Base-by-base conservation (phyloP, 2,888 invertebrate species). In the Copidosoma aretas region DNA sequence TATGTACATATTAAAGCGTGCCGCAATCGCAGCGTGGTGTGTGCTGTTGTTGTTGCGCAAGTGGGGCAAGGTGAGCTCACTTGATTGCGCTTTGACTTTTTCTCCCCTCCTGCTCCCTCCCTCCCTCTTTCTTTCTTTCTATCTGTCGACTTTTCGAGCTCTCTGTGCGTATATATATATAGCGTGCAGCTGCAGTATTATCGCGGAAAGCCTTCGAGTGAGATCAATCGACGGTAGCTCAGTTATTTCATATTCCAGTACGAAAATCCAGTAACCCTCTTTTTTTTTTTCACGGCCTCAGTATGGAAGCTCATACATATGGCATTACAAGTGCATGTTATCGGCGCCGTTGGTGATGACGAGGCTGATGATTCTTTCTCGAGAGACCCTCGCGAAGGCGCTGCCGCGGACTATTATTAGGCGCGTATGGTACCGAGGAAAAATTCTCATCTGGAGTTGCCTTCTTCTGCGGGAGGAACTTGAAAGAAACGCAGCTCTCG, bases 31-130 rank as follows among this genome's bases (percentile, higher is more conserved):
- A 10, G 32, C 32, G 4, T 46, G 43, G 43, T 17, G 43, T n/a
- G n/a, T n/a, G n/a, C n/a, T n/a, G n/a, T n/a, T n/a, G n/a, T n/a
- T n/a, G n/a, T 46, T 46, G 59, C 21, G 49, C 60, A 70, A 67
- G 62, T 71, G 60, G 71, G 62, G 68, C 71, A 71, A 71, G 71
- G 71, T 65, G 61, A 71, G 54, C 61, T 46, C 12, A 19, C 53
- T 65, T 66, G 68, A 68, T 68, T 68, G 68, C 71, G 63, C 63
- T 68, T 71, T 71, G 66, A 68, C 62, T 71, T 67, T 70, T 69
- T 59, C 19, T 51, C 53, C 19, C 51, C 54, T 57, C 39, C 39
- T 17, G 58, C 54, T 66, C 14, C 51, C 14, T n/a, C 41, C 51
- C 5, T 14, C 49, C 10, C 46, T 12, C 43, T 49, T 10, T 61